These are phyloP conservation scores for Augochlorella aurata DNA, from an alignment of 2,888 invertebrate species.

Conservation along the genomic window DNA sequence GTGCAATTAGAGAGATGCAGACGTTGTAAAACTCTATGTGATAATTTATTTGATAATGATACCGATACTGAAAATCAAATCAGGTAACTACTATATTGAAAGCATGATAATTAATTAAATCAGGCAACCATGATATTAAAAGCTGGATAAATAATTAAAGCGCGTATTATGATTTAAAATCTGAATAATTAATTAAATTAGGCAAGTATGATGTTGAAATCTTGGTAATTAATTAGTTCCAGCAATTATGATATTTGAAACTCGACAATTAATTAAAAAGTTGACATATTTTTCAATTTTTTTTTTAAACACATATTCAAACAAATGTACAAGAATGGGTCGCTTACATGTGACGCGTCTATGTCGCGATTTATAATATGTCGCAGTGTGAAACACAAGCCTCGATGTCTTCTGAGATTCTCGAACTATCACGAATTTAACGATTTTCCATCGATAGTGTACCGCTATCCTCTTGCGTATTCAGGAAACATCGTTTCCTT, in stretches of 20 bases:
- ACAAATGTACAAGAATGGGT: too few species aligned
- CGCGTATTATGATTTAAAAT: neutral
- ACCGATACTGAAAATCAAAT: neutral
- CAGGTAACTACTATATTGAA: neutral
- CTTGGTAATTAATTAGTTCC: neutral
- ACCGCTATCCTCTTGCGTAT: constrained; percentile 65
- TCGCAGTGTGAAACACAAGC: neutral
- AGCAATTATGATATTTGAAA: neutral
- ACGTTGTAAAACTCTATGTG: too few species aligned
- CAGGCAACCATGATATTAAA: too few species aligned
- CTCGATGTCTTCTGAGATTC: neutral
- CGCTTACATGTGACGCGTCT: too few species aligned
- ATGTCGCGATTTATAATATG: too few species aligned
- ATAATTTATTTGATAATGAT: too few species aligned
- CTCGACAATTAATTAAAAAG: neutral
- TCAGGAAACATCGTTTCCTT: constrained; percentile 65
- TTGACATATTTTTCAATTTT: too few species aligned
- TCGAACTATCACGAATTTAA: constrained; percentile 42
- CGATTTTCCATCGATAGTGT: constrained; percentile 51
- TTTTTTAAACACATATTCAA: too few species aligned
- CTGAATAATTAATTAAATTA: neutral
- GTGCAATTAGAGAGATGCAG: too few species aligned
- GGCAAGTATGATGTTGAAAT: neutral
- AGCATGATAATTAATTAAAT: neutral
- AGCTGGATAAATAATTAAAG: neutral